Evolutionary conservation across 2,797 vertebrate genomes (phyloP), one percentile per base, ranked within the genome.

Genomic region (Kryptopterus vitreolus): DNA sequence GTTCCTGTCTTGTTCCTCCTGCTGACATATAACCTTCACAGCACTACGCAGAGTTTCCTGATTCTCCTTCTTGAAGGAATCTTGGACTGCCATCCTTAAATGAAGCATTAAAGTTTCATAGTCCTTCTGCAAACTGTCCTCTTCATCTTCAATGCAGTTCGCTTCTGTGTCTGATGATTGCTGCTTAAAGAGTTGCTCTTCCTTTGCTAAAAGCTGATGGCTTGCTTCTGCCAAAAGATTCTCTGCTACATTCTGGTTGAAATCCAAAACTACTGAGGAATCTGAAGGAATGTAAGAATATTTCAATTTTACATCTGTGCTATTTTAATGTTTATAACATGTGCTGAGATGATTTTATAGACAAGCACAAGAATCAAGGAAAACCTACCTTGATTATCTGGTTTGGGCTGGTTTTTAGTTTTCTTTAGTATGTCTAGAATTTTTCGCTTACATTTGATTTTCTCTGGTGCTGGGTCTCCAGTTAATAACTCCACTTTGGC

Each of bases 1-100:
- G 31, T 52, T 87, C 35, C 38, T 85, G 85, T 97, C 96, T 87
- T 93, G 94, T 70, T 72, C 88, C 84, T 96, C 96, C 91, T 95
- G 95, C 82, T 92, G 93, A 26, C 88, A 82, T 78, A 97, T 89
- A 72, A 91, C 85, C 0, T 82, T 86, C 83, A 95, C 88, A 1
- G 95, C 95, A 53, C 92, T 92, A 84, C 84, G 91, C 83, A 97
- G 89, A 68, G 80, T 75, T 35, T 91, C 86, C 8, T 89, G 85
- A 12, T 93, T 87, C 6, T 92, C 74, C 78, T 71, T 79, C 57
- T 18, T 81, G 29, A 96, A 76, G 1, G 94, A 95, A 71, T 90
- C 86, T 55, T 90, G 82, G 78, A 96, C 76, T 4, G 88, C 85
- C 26, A 76, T 79, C 62, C 93, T 91, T 72, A 96, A 85, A 82